phyloP scores from a whole-genome alignment of 2,888 invertebrate genomes.

The Euspilapteryx auroguttella region DNA sequence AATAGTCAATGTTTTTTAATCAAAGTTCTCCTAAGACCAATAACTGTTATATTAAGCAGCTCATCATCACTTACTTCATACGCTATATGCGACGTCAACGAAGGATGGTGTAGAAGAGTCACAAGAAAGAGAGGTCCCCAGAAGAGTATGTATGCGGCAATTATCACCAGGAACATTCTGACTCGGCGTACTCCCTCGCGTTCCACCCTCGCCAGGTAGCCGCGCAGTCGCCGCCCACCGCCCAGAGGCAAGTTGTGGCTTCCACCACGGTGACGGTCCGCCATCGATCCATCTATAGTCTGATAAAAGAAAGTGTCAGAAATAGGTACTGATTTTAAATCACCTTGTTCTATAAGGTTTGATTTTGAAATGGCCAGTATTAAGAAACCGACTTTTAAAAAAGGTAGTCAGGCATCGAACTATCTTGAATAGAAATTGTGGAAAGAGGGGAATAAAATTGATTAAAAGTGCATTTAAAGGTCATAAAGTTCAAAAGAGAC shows the following conservation, averaged over 20 bases:
- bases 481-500: no score
- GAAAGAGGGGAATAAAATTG: no score
- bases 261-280: constrained; percentile 30
- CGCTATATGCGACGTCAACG: constrained; percentile 70
- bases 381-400: no score
- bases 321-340: no score
- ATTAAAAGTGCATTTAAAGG: no score
- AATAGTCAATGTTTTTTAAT: no score
- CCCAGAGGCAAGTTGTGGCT: constrained; percentile 55
- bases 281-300: constrained; percentile 44
- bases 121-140: constrained; percentile 91
- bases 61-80: constrained; percentile 71
- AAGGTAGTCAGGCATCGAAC: no score
- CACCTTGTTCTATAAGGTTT: no score
- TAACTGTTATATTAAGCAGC: no score
- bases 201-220: constrained; percentile 77
- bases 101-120: constrained; percentile 76
- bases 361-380: no score
- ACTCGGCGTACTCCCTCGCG: constrained; percentile 80
- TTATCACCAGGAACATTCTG: constrained; percentile 84
- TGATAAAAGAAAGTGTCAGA: constrained; percentile 12
- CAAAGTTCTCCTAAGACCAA: no score
- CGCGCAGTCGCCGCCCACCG: constrained; percentile 74
- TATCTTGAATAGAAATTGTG: no score
- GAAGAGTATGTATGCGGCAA: constrained; percentile 82